These are phyloP conservation scores for Darevskia mixta DNA, from an alignment of 2,797 vertebrate genomes.

Conservation along the genomic window DNA sequence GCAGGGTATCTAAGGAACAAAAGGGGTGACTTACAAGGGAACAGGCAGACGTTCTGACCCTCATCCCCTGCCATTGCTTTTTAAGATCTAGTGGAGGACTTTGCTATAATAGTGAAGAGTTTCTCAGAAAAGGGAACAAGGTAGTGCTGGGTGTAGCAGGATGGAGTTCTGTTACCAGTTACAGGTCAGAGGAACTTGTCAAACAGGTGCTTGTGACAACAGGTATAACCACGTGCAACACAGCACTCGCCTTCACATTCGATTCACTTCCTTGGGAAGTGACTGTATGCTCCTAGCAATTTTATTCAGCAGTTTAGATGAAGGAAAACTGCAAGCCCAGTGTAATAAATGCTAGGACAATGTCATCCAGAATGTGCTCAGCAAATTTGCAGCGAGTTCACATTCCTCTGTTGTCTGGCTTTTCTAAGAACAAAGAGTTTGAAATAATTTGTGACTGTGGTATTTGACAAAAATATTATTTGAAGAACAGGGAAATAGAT, in stretches of 20 bases:
- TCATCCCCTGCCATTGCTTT: background rate
- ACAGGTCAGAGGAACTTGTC: background rate
- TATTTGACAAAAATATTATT: background rate
- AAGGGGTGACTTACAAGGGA: background rate
- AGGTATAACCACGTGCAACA: background rate
- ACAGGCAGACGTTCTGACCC: background rate
- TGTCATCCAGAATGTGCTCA: background rate
- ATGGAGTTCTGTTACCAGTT: background rate
- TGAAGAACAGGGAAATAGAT: background rate
- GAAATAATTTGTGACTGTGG: background rate
- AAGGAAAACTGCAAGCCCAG: slow-evolving; percentile 12
- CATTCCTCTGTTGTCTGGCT: background rate
- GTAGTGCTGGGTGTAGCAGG: background rate
- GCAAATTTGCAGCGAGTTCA: background rate
- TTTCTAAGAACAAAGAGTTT: background rate
- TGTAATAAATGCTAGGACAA: background rate
- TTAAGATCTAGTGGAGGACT: background rate
- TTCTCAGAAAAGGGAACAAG: background rate
- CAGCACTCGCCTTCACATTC: background rate
- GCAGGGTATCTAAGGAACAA: background rate
- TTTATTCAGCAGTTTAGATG: background rate
- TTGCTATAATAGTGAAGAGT: background rate
- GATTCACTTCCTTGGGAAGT: background rate
- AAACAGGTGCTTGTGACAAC: background rate
- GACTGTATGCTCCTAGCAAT: background rate